Evolutionary conservation across 2,888 invertebrate genomes (phyloP), one percentile per base, ranked within the genome.

Genomic region (Leptarthrus brevirostris): DNA sequence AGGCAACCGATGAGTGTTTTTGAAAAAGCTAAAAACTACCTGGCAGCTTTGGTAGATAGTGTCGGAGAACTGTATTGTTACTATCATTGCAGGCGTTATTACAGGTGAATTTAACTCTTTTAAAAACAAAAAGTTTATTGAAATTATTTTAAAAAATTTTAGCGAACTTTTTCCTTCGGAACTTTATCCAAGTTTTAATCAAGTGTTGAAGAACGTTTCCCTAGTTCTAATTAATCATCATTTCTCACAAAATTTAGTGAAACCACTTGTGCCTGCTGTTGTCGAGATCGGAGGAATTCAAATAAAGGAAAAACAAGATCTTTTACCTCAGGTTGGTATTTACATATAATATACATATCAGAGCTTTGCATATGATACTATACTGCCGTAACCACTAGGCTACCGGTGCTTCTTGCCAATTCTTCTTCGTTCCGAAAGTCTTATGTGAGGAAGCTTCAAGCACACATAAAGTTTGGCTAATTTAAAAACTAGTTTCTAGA

Each of bases 261-360:
- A 80, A 26, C 83, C 84, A 2, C 77, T 80, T 77, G 81, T 84
- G 0, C 85, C 84, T 0, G 81, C 79, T 1, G 0, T 83, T 0
- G 74, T 85, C 3, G 83, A 85, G 75, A 79, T 83, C 22, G 84
- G 84, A 6, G 85, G 85, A 30, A 82, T 84, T 18, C 85, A 85
- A 77, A 79, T 82, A 8, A 82, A 83, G 72, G 78, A 79, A 0
- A 81, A 78, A 24, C 79, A 82, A 0, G 79, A 81, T 74, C 78
- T 81, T 0, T 74, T 85, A 20, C 85, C 84, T 12, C 56, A 79
- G 22, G 80, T 81, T 26, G 12, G 70, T 36, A 53, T n/a, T 16
- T 16, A 3, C n/a, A n/a, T n/a, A n/a, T n/a, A n/a, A n/a, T n/a
- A n/a, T n/a, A n/a, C n/a, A n/a, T n/a, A n/a, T n/a, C n/a, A n/a